Evolutionary conservation across 2,113 vertebrate genomes (phyloP).

Genomic region (Microcebus lehilahytsara): DNA sequence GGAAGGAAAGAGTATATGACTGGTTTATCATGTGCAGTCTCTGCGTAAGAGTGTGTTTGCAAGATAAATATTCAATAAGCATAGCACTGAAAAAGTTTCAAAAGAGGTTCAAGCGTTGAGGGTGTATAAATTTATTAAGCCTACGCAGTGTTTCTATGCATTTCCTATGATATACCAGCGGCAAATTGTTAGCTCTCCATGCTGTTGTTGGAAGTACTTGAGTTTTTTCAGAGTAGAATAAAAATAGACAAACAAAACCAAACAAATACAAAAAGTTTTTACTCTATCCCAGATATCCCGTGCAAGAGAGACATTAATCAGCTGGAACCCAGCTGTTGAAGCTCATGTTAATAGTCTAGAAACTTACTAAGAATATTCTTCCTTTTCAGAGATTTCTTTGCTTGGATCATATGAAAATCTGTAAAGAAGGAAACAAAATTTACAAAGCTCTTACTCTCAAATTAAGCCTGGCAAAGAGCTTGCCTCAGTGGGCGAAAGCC

Average conservation of each 20-base stretch:
- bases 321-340: background rate
- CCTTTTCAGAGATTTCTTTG: background rate
- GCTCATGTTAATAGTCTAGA: background rate
- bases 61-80: constrained; percentile 6
- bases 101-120: background rate
- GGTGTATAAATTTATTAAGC: background rate
- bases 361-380: background rate
- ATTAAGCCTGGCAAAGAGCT: background rate
- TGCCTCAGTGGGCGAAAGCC: background rate
- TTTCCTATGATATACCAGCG: background rate
- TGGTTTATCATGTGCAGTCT: background rate
- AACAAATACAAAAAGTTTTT: background rate
- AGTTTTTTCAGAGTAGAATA: background rate
- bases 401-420: background rate
- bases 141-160: background rate
- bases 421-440: background rate
- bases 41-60: background rate
- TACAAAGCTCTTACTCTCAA: background rate
- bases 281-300: background rate
- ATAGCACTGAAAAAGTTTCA: background rate
- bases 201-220: background rate
- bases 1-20: background rate
- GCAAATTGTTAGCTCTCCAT: background rate
- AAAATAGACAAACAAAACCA: background rate
- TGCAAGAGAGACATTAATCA: background rate